Evolutionary conservation across 2,113 vertebrate genomes (phyloP).

Genomic region (Tychaedon coryphoeus): DNA sequence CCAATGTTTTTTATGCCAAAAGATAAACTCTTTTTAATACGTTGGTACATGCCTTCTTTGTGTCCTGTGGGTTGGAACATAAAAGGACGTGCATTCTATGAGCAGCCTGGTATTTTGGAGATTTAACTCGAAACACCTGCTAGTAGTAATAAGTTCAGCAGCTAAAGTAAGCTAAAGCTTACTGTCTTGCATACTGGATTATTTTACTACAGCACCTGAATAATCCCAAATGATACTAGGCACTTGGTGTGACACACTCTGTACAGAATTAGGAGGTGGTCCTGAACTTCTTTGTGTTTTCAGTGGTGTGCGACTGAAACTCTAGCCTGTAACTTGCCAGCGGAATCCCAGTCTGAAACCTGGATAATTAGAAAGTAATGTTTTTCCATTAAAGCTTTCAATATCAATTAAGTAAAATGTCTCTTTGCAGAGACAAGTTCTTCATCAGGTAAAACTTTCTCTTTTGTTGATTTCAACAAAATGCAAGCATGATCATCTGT

Average conservation of each 20-base stretch:
- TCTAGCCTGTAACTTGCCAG: neutral
- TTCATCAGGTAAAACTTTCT: neutral
- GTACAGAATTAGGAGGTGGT: neutral
- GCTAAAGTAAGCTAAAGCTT: neutral
- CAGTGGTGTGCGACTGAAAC: neutral
- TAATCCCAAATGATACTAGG: neutral
- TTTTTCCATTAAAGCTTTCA: neutral
- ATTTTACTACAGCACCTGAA: neutral
- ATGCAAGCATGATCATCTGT: neutral
- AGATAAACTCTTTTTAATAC: neutral
- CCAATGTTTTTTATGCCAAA: neutral
- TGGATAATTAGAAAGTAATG: neutral
- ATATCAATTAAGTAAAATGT: neutral
- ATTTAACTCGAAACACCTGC: neutral
- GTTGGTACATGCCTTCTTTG: rapidly evolving
- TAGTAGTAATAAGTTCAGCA: neutral
- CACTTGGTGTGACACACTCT: neutral
- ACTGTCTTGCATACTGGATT: neutral
- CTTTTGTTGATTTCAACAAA: neutral
- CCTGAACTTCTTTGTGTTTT: neutral
- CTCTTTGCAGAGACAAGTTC: neutral
- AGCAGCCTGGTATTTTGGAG: neutral
- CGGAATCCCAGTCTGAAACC: neutral
- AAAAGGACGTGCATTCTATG: neutral
- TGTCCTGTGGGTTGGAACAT: neutral